phyloP scores from a whole-genome alignment of 2,113 vertebrate genomes.

The Corythornis cristatus region DNA sequence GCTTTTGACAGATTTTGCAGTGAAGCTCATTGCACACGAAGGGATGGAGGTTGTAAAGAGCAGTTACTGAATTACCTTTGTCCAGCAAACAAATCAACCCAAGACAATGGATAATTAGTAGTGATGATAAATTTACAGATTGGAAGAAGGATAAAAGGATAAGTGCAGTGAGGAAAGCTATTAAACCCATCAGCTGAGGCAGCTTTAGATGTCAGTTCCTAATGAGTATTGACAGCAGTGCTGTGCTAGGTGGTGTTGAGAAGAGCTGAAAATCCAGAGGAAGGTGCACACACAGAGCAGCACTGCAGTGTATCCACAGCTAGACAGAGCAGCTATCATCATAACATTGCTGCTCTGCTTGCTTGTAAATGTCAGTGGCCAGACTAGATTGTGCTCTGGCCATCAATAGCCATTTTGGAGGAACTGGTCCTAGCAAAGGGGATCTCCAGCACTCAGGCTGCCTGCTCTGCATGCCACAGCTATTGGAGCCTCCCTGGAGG shows the following conservation, averaged over 20 bases:
- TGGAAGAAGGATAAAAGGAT: conserved; percentile 24
- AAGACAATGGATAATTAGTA: conserved; percentile 24
- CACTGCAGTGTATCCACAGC: neutral
- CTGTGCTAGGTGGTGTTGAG: neutral
- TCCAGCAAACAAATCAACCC: conserved; percentile 5
- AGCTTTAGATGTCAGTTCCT: conserved; percentile 20
- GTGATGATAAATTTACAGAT: conserved; percentile 33
- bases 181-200: conserved; percentile 36
- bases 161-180: conserved; percentile 9
- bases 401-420: neutral
- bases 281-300: neutral
- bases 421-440: neutral
- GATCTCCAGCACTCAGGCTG: neutral
- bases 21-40: neutral
- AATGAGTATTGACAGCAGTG: conserved; percentile 13
- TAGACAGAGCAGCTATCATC: neutral
- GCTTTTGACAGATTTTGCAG: neutral
- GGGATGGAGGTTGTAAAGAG: neutral
- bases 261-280: neutral
- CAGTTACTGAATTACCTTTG: conserved; percentile 7
- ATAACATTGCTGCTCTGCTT: neutral
- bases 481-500: neutral
- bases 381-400: neutral
- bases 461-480: neutral
- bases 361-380: neutral